Evolutionary conservation across 2,888 invertebrate species (phyloP).

Genomic region (Clunio marinus): DNA sequence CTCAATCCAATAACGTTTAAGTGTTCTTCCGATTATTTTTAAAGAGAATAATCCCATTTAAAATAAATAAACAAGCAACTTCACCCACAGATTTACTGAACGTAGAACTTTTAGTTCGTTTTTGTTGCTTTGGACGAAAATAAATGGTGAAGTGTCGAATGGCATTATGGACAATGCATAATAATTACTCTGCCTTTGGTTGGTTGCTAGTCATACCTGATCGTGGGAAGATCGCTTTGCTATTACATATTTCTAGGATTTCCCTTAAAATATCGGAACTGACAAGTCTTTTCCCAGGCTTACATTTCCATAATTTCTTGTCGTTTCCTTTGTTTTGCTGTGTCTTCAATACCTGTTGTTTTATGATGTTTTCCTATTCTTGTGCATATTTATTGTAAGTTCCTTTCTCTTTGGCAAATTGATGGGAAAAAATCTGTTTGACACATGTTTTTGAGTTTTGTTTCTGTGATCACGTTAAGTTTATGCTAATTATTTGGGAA

Average conservation of each 20-base stretch:
- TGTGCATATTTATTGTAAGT: constrained; percentile 5
- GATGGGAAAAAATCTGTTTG: constrained; percentile 22
- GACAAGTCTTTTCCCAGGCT: constrained; percentile 33
- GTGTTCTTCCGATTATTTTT: constrained; percentile 13
- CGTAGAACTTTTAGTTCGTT: too few relatives aligned
- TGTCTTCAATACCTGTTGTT: constrained; percentile 36
- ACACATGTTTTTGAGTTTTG: constrained; percentile 28
- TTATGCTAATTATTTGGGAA: constrained; percentile 34
- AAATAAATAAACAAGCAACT: constrained; percentile 34
- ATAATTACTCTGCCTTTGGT: background rate
- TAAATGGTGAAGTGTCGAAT: background rate
- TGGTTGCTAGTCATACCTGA: constrained; percentile 3
- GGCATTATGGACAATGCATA: background rate
- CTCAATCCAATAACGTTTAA: constrained; percentile 20
- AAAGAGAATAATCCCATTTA: constrained; percentile 33
- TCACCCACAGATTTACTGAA: too few relatives aligned
- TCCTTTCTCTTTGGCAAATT: constrained; percentile 1
- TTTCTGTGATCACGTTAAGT: background rate
- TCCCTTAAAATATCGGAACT: constrained; percentile 34
- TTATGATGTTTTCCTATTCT: constrained; percentile 31
- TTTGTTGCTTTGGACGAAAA: background rate
- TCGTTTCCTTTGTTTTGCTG: background rate
- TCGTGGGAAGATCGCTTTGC: constrained; percentile 25
- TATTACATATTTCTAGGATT: constrained; percentile 5
- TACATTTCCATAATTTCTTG: constrained; percentile 37